phyloP scores from a whole-genome alignment of 2,888 invertebrate species.

The Diloba caeruleocephala region DNA sequence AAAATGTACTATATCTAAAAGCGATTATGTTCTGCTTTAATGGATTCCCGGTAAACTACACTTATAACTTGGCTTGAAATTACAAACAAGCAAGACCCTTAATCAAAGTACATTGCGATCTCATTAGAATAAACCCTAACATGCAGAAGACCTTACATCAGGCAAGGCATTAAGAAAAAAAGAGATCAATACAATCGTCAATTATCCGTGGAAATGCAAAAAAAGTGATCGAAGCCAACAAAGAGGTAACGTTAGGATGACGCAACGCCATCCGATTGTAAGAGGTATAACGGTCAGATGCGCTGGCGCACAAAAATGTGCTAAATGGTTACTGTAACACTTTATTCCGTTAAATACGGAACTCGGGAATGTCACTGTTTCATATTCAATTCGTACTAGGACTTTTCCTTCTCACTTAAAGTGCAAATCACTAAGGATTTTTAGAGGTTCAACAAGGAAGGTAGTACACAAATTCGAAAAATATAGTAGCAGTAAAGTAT shows the following conservation, averaged over 20 bases:
- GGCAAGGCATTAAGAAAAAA: too few relatives aligned
- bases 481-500: too few relatives aligned
- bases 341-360: conserved; percentile 42
- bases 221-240: conserved; percentile 36
- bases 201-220: conserved; percentile 24
- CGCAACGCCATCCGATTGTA: conserved; percentile 41
- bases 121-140: conserved; percentile 4
- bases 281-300: conserved; percentile 46
- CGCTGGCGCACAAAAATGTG: conserved; percentile 45
- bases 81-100: too few relatives aligned
- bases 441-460: too few relatives aligned
- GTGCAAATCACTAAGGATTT: too few relatives aligned
- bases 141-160: conserved; percentile 21
- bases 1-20: too few relatives aligned
- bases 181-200: conserved; percentile 14
- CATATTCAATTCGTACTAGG: neutral
- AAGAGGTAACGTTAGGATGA: conserved; percentile 50
- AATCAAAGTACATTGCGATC: too few relatives aligned
- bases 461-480: too few relatives aligned
- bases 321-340: conserved; percentile 49
- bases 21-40: too few relatives aligned
- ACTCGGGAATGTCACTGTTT: conserved; percentile 18
- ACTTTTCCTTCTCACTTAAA: too few relatives aligned
- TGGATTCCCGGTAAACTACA: too few relatives aligned
- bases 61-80: too few relatives aligned